Conservation (phyloP, 2,888 invertebrate genomes). For the Brachyptera risi region DNA sequence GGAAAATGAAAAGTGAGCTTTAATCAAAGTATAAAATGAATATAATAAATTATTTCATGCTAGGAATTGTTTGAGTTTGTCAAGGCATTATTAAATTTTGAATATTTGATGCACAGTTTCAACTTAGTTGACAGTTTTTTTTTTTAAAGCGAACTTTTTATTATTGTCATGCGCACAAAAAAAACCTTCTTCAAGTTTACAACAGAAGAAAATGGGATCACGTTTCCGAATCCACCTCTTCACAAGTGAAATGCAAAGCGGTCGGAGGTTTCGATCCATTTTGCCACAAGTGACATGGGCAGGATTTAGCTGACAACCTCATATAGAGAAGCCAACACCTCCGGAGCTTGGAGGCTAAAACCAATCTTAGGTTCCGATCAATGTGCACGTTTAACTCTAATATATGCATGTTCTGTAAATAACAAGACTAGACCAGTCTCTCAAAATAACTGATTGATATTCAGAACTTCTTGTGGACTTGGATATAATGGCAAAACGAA, state of each 20-base stretch:
- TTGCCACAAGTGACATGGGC: too few relatives aligned
- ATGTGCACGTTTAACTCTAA: constrained; percentile 3
- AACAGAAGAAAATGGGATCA: too few relatives aligned
- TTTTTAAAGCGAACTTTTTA: constrained; percentile 8
- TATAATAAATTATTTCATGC: constrained; percentile 16
- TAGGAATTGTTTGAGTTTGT: constrained; percentile 9
- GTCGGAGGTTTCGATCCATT: too few relatives aligned
- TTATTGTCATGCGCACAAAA: neutral
- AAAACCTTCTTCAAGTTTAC: too few relatives aligned
- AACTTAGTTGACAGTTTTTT: constrained; percentile 13
- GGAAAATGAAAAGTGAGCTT: neutral
- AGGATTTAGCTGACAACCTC: too few relatives aligned
- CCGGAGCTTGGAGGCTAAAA: too few relatives aligned
- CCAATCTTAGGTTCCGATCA: constrained; percentile 6
- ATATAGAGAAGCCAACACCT: constrained; percentile 4
- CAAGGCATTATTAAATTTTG: constrained; percentile 10
- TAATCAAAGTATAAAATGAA: constrained; percentile 7
- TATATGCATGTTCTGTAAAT: constrained; percentile 17
- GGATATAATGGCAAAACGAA: neutral
- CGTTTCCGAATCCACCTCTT: neutral
- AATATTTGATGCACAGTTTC: constrained; percentile 15
- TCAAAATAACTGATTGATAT: constrained; percentile 10
- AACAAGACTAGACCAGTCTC: neutral
- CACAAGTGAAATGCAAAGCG: too few relatives aligned
- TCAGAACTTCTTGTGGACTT: neutral